A percentile compares a stretch with the other conserved stretches of the same genome.
These are phyloP conservation scores for Crambe crambe DNA, from an alignment of 37 sponge, comb jelly and placozoan genomes.

Conservation along the genomic window DNA sequence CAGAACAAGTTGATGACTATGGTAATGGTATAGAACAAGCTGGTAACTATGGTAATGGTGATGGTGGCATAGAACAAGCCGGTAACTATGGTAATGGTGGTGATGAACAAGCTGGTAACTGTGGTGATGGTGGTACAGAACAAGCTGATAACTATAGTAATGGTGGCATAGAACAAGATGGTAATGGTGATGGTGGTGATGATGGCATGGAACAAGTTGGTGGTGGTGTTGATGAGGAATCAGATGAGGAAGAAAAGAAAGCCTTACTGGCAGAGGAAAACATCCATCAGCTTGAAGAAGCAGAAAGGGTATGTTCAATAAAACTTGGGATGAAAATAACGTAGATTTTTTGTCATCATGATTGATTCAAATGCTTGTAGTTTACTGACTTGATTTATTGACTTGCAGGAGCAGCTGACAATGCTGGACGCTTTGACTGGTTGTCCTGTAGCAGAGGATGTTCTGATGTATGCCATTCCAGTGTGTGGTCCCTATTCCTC, in stretches of 20 bases:
- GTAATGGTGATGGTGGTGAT: background rate
- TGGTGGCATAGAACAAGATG: background rate
- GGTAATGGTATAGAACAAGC: background rate
- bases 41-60: background rate
- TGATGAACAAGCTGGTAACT: too few relatives aligned
- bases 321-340: background rate
- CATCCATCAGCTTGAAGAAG: conserved; percentile 56
- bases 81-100: background rate
- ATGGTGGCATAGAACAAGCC: background rate
- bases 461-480: conserved; percentile 89
- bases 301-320: conserved; percentile 43
- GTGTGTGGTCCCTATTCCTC: conserved; percentile 96
- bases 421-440: conserved; percentile 81
- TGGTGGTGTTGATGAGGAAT: conserved; percentile 20
- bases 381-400: background rate
- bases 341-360: too few relatives aligned
- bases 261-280: conserved; percentile 67
- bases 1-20: background rate
- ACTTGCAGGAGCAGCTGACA: conserved; percentile 47
- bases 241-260: conserved; percentile 69
- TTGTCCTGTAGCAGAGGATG: conserved; percentile 79
- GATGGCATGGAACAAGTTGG: background rate
- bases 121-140: background rate
- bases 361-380: too few relatives aligned
- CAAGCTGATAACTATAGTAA: background rate